These are phyloP conservation scores for Calameuta filiformis DNA, from an alignment of 2,888 invertebrate species.

Conservation along the genomic window DNA sequence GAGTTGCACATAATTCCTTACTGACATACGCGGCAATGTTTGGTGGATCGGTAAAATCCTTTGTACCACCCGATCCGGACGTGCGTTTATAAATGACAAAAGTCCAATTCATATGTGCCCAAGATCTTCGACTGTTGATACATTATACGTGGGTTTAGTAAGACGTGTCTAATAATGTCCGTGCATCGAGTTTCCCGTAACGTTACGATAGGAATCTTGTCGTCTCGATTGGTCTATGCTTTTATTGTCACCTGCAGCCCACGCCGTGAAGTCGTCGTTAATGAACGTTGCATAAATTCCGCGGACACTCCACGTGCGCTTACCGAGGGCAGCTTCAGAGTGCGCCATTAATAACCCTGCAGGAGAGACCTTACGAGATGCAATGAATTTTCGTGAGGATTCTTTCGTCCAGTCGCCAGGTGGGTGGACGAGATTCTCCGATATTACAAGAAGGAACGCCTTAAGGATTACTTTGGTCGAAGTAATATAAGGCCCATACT, in stretches of 20 bases:
- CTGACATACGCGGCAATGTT: background rate
- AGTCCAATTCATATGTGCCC: background rate
- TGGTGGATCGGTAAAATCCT: background rate
- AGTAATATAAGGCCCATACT: background rate
- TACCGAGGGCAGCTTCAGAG: constrained; percentile 25
- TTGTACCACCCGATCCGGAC: background rate
- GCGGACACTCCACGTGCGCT: constrained; percentile 23
- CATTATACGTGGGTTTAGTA: background rate
- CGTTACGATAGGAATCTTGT: background rate
- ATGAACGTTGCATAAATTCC: constrained; percentile 36
- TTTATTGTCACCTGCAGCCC: constrained; percentile 13
- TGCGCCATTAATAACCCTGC: constrained; percentile 31
- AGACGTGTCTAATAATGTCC: background rate
- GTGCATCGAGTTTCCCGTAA: background rate
- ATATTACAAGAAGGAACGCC: background rate
- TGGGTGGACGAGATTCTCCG: constrained; percentile 25
- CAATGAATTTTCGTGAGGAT: constrained; percentile 15
- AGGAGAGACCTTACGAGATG: background rate
- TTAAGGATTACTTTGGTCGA: background rate
- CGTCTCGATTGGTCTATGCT: constrained; percentile 10
- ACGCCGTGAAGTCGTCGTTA: constrained; percentile 8
- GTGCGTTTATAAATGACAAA: background rate
- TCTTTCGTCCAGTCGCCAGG: constrained; percentile 13
- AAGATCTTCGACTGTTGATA: background rate
- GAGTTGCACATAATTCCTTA: background rate